Evolutionary conservation across 2,797 vertebrate genomes (phyloP), one percentile per base, ranked within the genome.

Genomic region (Oreonectes daqikongensis): DNA sequence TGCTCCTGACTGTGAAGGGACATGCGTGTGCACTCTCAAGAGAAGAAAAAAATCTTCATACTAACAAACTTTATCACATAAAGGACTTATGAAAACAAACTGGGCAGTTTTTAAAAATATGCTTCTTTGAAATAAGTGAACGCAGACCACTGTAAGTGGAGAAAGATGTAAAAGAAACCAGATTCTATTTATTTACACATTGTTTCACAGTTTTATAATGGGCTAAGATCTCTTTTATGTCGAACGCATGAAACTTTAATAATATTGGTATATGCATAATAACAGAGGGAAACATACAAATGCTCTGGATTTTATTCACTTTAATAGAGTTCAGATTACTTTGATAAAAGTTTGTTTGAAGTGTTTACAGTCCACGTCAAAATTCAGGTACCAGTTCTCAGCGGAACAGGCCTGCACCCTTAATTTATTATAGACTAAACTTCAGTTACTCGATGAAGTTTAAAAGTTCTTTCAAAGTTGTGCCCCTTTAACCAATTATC

Each of bases 391-490:
- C 22, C 20, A 53, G 50, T 8, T 24, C 50, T 50, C 8, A 26
- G 46, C 9, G 9, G 24, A 24, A 53, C 50, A 53, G 20, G 18
- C 50, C 50, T 24, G 11, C 20, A 12, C 50, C 53, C 20, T 6
- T 3, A 28, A 12, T 28, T 12, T 55, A 55, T 55, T 14, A 53
- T 9, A 55, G 5, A 14, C 52, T 24, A 55, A 26, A 55, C 1
- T 55, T n/a, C 50, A 52, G 32, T 10, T 12, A 53, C 2, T 52
- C 30, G 24, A 9, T n/a, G 3, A 40, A 64, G 59, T 73, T 64
- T 18, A 73, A 64, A 73, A 20, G 44, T 61, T 63, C 20, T 40
- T 63, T 64, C 22, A 53, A 53, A 40, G 20, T 66, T 22, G 18
- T 55, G 38, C 4, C 22, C 44, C 61, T 35, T 66, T 66, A 66